Conservation (phyloP, 2,113 vertebrate species). For the Psilopogon haemacephalus region DNA sequence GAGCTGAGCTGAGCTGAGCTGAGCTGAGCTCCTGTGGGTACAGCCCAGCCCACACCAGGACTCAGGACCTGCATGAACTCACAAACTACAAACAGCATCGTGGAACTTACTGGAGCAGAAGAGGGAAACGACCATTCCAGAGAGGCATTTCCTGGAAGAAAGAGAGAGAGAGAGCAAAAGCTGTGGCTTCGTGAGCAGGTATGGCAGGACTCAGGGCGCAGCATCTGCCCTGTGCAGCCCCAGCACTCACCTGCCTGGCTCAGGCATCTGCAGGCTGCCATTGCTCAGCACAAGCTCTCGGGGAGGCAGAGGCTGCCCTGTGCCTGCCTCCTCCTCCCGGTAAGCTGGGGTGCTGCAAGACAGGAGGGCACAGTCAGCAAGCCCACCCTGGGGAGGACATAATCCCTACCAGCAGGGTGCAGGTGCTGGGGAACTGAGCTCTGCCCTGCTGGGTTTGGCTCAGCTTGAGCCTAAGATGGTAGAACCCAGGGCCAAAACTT, state of each 20-base stretch:
- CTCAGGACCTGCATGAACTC: fast-evolving
- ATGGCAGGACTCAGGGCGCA: no score
- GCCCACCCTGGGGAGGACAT: not conserved
- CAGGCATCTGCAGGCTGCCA: slow-evolving; percentile 32
- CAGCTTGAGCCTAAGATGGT: not conserved
- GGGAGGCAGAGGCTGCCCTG: slow-evolving; percentile 36
- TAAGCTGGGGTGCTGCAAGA: slow-evolving; percentile 60
- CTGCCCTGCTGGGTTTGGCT: fast-evolving
- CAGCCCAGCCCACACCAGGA: fast-evolving
- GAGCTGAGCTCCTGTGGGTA: fast-evolving
- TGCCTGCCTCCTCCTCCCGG: not conserved
- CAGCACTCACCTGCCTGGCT: slow-evolving; percentile 58
- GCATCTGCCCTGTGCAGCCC: fast-evolving
- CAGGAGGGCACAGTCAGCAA: not conserved
- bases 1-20: not conserved
- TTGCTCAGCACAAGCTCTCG: not conserved
- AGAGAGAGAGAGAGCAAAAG: not conserved
- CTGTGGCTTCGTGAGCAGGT: not conserved
- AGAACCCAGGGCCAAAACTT: not conserved
- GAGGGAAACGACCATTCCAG: slow-evolving; percentile 56
- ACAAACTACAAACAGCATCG: fast-evolving
- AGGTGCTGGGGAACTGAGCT: not conserved
- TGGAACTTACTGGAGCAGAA: slow-evolving; percentile 69
- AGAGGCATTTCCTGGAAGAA: slow-evolving; percentile 67
- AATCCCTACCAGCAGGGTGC: not conserved